Percentiles rank a stretch among this genome's conserved stretches.
phyloP scores from a whole-genome alignment of 2,113 vertebrate genomes.

The Motacilla tschutschensis region DNA sequence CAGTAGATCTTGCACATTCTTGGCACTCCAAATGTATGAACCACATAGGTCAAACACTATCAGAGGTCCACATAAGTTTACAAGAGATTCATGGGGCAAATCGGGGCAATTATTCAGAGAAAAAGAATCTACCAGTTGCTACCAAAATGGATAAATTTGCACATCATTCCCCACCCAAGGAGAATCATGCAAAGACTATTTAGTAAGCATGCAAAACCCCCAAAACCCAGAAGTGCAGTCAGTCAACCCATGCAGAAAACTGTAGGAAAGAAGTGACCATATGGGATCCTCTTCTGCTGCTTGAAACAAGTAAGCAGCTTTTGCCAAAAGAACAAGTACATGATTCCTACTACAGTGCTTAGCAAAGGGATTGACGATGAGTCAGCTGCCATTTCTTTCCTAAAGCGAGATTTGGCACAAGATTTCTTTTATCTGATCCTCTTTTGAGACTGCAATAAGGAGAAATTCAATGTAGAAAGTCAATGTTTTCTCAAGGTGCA shows the following conservation, averaged over 20 bases:
- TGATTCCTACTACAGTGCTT: background rate
- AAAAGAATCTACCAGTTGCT: background rate
- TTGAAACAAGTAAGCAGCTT: background rate
- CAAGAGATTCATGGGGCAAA: background rate
- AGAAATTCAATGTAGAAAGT: background rate
- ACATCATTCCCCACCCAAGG: background rate
- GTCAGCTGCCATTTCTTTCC: background rate
- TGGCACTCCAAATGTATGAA: background rate
- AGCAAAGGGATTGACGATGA: background rate
- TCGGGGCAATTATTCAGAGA: background rate
- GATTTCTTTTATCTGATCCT: background rate
- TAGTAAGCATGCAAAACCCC: background rate
- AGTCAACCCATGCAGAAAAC: constrained; percentile 10
- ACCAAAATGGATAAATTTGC: background rate
- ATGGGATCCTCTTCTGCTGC: background rate
- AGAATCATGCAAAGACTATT: background rate
- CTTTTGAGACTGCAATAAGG: background rate
- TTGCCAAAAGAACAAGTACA: background rate
- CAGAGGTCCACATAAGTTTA: background rate
- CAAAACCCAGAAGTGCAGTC: background rate
- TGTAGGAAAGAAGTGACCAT: background rate
- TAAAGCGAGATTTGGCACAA: background rate
- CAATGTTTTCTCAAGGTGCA: background rate
- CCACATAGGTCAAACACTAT: background rate
- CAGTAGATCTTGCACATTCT: background rate